Evolutionary conservation across 2,888 invertebrate species (phyloP).

Genomic region (Drosophila demipolita): DNA sequence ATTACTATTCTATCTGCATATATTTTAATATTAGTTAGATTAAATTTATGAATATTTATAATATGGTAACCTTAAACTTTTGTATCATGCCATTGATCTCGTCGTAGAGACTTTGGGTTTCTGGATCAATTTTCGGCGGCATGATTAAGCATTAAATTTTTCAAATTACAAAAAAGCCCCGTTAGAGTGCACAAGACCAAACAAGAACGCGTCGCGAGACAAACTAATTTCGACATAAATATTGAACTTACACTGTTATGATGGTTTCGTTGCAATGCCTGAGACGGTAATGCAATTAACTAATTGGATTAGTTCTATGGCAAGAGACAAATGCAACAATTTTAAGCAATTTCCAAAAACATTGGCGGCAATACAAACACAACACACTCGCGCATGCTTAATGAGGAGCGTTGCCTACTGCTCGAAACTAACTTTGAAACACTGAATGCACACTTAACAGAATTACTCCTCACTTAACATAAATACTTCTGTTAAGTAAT

Average conservation of each 20-base stretch:
- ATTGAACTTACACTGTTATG: conserved; percentile 60
- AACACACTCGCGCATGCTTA: conserved; percentile 33
- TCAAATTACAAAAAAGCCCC: conserved; percentile 18
- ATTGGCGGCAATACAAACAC: conserved; percentile 28
- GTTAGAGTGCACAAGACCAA: conserved; percentile 40
- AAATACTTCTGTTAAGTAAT: too few species aligned
- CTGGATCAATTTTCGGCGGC: conserved; percentile 94
- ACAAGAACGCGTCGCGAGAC: conserved; percentile 50
- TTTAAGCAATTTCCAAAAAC: conserved; percentile 31
- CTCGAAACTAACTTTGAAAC: not conserved
- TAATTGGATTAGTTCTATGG: conserved; percentile 77
- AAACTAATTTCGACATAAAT: conserved; percentile 63
- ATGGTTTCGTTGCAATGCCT: conserved; percentile 48
- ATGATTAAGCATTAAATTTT: conserved; percentile 84
- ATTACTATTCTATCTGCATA: not conserved
- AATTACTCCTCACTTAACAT: not conserved
- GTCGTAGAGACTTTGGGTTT: conserved; percentile 91
- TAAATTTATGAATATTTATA: not conserved
- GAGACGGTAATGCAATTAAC: conserved; percentile 79
- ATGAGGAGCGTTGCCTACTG: not conserved
- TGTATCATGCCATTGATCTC: conserved; percentile 93
- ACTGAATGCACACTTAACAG: conserved; percentile 17
- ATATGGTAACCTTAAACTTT: conserved; percentile 89
- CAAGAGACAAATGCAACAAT: conserved; percentile 32
- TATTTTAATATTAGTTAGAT: not conserved